Base-by-base conservation (phyloP, 2,797 vertebrate species). In the Tarsius wallacei region DNA sequence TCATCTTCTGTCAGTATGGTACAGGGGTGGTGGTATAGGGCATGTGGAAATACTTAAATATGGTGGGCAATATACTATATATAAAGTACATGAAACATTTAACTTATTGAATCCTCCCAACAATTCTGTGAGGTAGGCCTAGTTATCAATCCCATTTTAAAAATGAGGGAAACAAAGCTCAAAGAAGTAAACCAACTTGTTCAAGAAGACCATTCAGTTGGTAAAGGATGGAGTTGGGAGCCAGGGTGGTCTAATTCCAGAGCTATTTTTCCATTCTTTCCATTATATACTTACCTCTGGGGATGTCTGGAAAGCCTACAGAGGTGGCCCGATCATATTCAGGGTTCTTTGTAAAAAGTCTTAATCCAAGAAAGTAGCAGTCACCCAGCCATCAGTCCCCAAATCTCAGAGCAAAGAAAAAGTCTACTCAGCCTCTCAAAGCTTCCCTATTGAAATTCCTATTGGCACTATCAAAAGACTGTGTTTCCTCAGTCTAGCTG, bases 211-310 rank as follows among this genome's bases (percentile, higher is more conserved):
- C 55, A 96, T n/a, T 24, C 36, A 81, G 31, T 12, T 93, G 73
- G 82, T 47, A 97, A 97, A 97, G 28, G 24, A 81, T 86, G 19
- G 17, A 93, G 42, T 5, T 93, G 63, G 68, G 78, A 90, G 89
- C 61, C 64, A 93, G 31, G 4, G 19, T 28, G 49, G 14, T 94
- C 80, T 93, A 22, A 28, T 96, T 93, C 55, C 63, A 87, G 96
- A 86, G 36, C 17, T 81, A 80, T 85, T 78, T 96, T 94, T 78
- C 51, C 63, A 94, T 95, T 87, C 33, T 96, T 97, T 97, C 31
- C 19, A 83, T 74, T 80, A 87, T 33, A 95, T 36, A 87, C 66
- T 74, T 22, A 94, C 76, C 13, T 90, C 24, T 86, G 47, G 12
- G 57, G 7, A 78, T 82, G 96, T 76, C 49, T 94, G 66, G 59